Percentiles rank a stretch among this genome's conserved stretches.
phyloP scores from a whole-genome alignment of 2,888 invertebrate genomes.

The Plutella xylostella region DNA sequence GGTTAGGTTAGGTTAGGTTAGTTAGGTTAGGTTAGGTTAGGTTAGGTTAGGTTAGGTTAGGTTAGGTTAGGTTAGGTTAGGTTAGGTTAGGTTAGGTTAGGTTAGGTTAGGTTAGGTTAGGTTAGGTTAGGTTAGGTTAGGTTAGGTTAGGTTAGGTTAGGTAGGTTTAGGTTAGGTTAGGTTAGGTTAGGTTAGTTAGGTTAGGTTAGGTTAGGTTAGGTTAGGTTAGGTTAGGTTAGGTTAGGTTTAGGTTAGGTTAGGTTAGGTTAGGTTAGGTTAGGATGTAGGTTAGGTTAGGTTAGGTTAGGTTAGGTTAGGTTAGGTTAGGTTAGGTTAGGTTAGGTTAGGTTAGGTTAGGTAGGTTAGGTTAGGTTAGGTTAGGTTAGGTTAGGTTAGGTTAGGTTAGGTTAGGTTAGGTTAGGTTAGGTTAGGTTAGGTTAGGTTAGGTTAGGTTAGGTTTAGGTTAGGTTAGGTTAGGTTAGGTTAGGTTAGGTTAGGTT shows the following conservation, averaged over 20 bases:
- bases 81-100: conserved; percentile 15
- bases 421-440: too few species aligned
- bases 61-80: conserved; percentile 17
- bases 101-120: conserved; percentile 15
- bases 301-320: not conserved
- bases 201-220: conserved; percentile 15
- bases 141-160: too few species aligned
- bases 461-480: too few species aligned
- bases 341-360: conserved; percentile 16
- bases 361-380: conserved; percentile 14
- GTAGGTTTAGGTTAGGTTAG: conserved; percentile 14
- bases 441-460: too few species aligned
- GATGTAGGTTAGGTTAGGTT: conserved; percentile 5
- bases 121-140: conserved; percentile 14
- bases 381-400: too few species aligned
- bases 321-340: conserved; percentile 12
- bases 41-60: conserved; percentile 15
- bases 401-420: too few species aligned
- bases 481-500: too few species aligned
- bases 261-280: conserved; percentile 9
- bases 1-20: conserved; percentile 14
- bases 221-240: conserved; percentile 13
- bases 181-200: too few species aligned
- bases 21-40: conserved; percentile 15
- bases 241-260: conserved; percentile 14